Percentiles rank a stretch among this genome's conserved stretches.
phyloP scores from a whole-genome alignment of 2,888 invertebrate species.

The Lochmaea capreae region DNA sequence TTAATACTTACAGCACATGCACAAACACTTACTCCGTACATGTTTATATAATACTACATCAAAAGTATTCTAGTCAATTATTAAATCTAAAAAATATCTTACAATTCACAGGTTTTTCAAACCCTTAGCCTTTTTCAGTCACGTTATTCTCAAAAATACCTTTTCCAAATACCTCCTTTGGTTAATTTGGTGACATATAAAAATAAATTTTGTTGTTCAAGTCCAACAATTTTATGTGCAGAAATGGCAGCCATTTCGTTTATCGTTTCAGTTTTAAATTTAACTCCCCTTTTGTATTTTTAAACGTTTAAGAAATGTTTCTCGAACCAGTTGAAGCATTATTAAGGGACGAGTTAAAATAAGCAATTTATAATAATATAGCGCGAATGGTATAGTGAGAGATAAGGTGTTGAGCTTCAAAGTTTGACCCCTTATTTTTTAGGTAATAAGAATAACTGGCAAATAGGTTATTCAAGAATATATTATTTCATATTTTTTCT shows the following conservation, averaged over 20 bases:
- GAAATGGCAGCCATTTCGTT: not conserved
- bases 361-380: no score
- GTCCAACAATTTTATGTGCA: not conserved
- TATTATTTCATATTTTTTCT: no score
- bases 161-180: constrained; percentile 18
- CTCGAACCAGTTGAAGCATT: no score
- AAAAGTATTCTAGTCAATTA: constrained; percentile 58
- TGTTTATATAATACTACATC: constrained; percentile 61
- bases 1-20: constrained; percentile 66
- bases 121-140: constrained; percentile 59
- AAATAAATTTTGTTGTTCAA: not conserved
- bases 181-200: not conserved
- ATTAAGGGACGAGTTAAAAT: no score
- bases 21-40: constrained; percentile 66
- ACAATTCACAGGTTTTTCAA: constrained; percentile 57
- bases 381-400: no score
- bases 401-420: no score
- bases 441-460: no score
- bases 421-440: no score
- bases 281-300: not conserved
- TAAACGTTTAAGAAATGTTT: not conserved
- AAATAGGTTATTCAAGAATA: no score
- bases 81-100: constrained; percentile 59
- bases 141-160: constrained; percentile 45
- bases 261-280: not conserved